phyloP scores from a whole-genome alignment of 2,888 invertebrate genomes.

The Pyrocoelia pectoralis region DNA sequence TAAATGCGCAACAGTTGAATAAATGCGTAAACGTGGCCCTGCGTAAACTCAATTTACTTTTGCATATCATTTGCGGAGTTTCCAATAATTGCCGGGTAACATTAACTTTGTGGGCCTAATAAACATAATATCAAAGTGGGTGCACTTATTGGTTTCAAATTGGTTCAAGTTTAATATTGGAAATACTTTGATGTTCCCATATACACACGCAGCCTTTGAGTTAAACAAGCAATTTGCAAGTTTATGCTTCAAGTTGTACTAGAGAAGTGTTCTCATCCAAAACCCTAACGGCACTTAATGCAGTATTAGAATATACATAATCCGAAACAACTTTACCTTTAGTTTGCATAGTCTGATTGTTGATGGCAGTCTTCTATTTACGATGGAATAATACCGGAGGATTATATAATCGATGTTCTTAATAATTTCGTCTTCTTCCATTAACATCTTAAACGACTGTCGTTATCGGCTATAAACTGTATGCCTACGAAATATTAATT shows the following conservation, averaged over 20 bases:
- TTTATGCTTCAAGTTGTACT: constrained; percentile 19
- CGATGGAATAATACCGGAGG: constrained; percentile 3
- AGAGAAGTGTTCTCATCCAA: constrained; percentile 20
- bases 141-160: constrained; percentile 19
- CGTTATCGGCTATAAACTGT: no score
- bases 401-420: no score
- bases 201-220: constrained; percentile 20
- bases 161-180: constrained; percentile 22
- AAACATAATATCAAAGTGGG: constrained; percentile 23
- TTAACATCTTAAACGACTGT: no score
- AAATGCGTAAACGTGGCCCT: no score
- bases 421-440: constrained; percentile 4
- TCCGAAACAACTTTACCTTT: constrained; percentile 25
- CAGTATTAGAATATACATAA: constrained; percentile 31
- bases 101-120: constrained; percentile 14
- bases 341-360: constrained; percentile 28
- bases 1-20: no score
- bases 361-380: constrained; percentile 15
- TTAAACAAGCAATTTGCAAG: constrained; percentile 35
- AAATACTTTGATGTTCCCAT: constrained; percentile 30
- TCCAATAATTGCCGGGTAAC: constrained; percentile 10
- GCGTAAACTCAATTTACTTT: constrained; percentile 24
- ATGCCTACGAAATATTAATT: no score
- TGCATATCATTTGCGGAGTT: constrained; percentile 29
- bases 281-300: constrained; percentile 24